Evolutionary conservation across 2,113 vertebrate species (phyloP), one percentile per base, ranked within the genome.

Genomic region (Ceuthmochares aereus): DNA sequence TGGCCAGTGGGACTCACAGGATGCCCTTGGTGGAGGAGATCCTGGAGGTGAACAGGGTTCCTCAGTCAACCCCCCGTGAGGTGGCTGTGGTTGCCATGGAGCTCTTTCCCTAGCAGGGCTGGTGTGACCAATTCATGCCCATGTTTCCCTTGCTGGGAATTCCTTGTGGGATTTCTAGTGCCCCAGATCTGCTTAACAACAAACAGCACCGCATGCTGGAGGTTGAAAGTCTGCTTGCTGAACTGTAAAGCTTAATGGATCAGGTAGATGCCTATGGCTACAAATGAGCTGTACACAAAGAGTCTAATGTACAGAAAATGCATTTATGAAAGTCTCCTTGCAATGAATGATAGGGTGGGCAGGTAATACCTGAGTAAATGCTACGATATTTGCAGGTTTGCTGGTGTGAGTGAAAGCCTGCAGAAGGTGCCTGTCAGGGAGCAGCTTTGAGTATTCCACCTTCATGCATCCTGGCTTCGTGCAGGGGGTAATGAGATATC

Each of bases 181-280:
- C 43, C 78, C 32, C 49, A 43, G 62, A 60, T 32, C 22, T 1
- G 1, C 32, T 9, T 26, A 54, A 16, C 22, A 64, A 45, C 40
- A 20, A 11, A 47, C 0, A 3, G 10, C 0, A 0, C 58, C 4
- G 2, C 87, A 16, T 10, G 32, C 60, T 55, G 49, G 18, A 22
- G 82, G 56, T 12, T 64, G 67, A 72, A 66, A 74, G 26, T 37
- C 73, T 84, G 70, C 55, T 91, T 82, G 51, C 75, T 77, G 82
- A 85, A 95, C 42, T 29, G 30, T 25, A 37, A 87, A 80, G 14
- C 63, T 89, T 91, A 84, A 75, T 77, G 73, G 77, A 56, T 74
- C 58, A 23, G 40, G 58, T 69, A 21, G 37, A 58, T 72, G 70
- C 34, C 40, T 64, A 7, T 81, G 60, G 67, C 85, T 96, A 74